Evolutionary conservation across 2,113 vertebrate genomes (phyloP), one percentile per base, ranked within the genome.

Genomic region (Hemichromis elongatus): DNA sequence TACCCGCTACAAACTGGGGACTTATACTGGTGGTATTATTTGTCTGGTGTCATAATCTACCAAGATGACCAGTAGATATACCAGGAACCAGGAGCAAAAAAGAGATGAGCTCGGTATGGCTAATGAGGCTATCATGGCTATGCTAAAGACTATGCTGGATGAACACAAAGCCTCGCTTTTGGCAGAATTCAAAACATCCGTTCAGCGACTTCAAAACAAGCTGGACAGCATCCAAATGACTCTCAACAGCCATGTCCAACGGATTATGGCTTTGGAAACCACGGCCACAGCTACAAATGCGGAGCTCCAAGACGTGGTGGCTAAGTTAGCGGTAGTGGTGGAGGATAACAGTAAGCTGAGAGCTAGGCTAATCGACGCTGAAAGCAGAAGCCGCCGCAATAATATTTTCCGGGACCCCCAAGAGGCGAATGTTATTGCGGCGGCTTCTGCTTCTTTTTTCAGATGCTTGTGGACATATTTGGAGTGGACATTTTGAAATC

Each of bases 251-350:
- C 33, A 33, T 7, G 7, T 2, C 6, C 33, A 33, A 33, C 33
- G 33, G 33, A 33, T 33, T 33, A 33, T 5, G 4, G 30, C 30
- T 30, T 30, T 6, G 33, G 33, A 13, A 55, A 55, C 6, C 1
- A 55, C 0, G 6, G 11, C 53, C 11, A 24, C 53, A 55, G 0
- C 11, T 55, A 55, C 53, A 2, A 7, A 4, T 0, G 11, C 0
- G 6, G 21, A 2, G 11, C 53, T 24, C 0, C 53, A 55, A 10
- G 2, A 54, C 2, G 2, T 54, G 10, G 0, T 53, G 52, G 52
- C 52, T 54, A 54, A 12, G 5, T 12, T 54, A 24, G 53, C 0
- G 1, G n/a, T 54, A 0, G 52, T 21, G 8, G 5, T 0, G 0
- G 52, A 53, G 9, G 52, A 21, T 21, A 53, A 6, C 2, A 2